A percentile compares a stretch with the other conserved stretches of the same genome.
These are phyloP conservation scores for Hesperophylax magnus DNA, from an alignment of 1,140 invertebrate genomes.

Conservation along the genomic window DNA sequence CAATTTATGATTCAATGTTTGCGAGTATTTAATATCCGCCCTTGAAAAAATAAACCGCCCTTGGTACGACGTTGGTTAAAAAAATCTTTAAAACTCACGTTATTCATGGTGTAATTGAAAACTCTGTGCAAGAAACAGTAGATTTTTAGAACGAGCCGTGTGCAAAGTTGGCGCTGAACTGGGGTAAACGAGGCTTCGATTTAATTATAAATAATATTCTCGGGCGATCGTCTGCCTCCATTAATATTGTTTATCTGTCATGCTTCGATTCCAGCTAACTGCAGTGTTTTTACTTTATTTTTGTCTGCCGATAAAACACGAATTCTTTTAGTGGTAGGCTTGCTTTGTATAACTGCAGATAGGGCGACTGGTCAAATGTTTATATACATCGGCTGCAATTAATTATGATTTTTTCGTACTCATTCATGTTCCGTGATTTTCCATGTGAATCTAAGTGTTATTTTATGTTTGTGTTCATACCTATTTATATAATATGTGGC, in stretches of 20 bases:
- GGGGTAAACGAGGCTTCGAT: constrained; percentile 17
- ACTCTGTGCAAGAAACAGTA: neutral
- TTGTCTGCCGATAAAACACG: constrained; percentile 14
- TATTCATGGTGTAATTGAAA: neutral
- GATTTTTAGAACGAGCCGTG: constrained; percentile 8
- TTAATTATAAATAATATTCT: constrained; percentile 44
- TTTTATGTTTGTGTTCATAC: neutral
- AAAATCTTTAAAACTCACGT: neutral
- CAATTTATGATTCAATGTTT: neutral
- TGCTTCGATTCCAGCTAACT: neutral
- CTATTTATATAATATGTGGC: neutral
- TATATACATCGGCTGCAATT: neutral
- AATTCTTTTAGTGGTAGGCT: neutral
- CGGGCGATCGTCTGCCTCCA: neutral
- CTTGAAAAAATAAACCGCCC: neutral
- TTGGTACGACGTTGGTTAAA: neutral
- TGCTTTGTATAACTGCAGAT: constrained; percentile 3
- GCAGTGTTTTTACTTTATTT: constrained; percentile 24
- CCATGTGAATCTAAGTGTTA: neutral
- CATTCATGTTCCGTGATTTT: neutral
- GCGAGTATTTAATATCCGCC: neutral
- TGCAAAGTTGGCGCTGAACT: constrained; percentile 46
- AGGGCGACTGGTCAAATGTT: constrained; percentile 7
- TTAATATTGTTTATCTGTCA: constrained; percentile 17
- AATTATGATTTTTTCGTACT: neutral